A percentile compares a stretch with the other conserved stretches of the same genome.
phyloP scores from a whole-genome alignment of 2,888 invertebrate species.

The Cheilosia urbana region DNA sequence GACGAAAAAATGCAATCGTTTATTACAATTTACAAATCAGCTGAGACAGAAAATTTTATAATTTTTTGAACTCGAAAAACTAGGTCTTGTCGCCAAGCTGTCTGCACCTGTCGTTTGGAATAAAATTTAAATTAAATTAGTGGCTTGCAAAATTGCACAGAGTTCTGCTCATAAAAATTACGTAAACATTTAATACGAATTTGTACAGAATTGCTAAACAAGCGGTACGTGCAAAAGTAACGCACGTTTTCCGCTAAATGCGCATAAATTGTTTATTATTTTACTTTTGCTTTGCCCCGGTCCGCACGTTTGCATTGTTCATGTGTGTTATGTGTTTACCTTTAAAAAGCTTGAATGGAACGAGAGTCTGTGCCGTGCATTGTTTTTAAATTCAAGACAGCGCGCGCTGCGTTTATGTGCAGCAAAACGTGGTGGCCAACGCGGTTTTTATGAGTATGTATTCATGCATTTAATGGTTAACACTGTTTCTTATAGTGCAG shows the following conservation, averaged over 20 bases:
- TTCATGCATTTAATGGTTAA: background rate
- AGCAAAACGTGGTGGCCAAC: slow-evolving; percentile 11
- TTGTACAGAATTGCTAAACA: slow-evolving; percentile 38
- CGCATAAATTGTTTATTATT: slow-evolving; percentile 18
- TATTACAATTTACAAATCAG: too few species aligned
- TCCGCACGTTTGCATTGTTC: slow-evolving; percentile 18
- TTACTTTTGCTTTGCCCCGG: slow-evolving; percentile 2
- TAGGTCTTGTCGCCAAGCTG: too few species aligned
- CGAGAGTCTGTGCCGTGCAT: slow-evolving; percentile 10
- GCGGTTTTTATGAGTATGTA: background rate
- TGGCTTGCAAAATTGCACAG: background rate
- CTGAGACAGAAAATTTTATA: too few species aligned
- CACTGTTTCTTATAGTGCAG: background rate
- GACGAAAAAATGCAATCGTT: too few species aligned
- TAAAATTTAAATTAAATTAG: background rate
- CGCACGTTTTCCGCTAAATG: slow-evolving; percentile 47
- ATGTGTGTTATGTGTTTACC: slow-evolving; percentile 15
- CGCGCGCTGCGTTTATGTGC: slow-evolving; percentile 24
- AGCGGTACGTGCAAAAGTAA: slow-evolving; percentile 44
- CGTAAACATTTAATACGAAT: slow-evolving; percentile 29
- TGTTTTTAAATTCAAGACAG: slow-evolving; percentile 38
- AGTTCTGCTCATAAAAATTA: slow-evolving; percentile 21
- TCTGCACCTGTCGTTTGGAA: background rate
- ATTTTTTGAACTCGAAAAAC: too few species aligned
- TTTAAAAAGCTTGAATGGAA: slow-evolving; percentile 3